Percentiles rank a stretch among this genome's conserved stretches.
These are phyloP conservation scores for Dendropsophus ebraccatus DNA, from an alignment of 2,113 vertebrate genomes.

Conservation along the genomic window DNA sequence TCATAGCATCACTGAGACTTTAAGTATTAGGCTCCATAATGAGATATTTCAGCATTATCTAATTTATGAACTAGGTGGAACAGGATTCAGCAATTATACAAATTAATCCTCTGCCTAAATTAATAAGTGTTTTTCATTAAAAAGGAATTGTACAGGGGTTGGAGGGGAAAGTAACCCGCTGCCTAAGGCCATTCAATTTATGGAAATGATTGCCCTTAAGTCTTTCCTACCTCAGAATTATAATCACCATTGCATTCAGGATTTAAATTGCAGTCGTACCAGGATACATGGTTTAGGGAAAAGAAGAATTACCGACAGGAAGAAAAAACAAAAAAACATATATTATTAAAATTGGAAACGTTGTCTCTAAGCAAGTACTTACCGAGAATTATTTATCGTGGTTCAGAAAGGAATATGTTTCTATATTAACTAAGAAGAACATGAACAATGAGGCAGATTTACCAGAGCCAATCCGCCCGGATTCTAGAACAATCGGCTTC, in stretches of 20 bases:
- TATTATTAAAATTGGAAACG: not conserved
- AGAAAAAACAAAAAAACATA: not conserved
- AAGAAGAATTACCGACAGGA: conserved; percentile 4
- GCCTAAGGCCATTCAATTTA: conserved; percentile 55
- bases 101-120: conserved; percentile 60
- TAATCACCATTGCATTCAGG: conserved; percentile 43
- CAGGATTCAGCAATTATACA: conserved; percentile 57
- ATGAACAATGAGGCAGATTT: too few relatives aligned
- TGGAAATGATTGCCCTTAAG: conserved; percentile 54
- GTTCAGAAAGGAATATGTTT: not conserved
- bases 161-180: conserved; percentile 44
- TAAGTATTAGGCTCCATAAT: conserved; percentile 61
- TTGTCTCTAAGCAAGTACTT: not conserved
- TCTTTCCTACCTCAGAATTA: conserved; percentile 53
- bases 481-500: too few relatives aligned
- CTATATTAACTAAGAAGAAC: not conserved
- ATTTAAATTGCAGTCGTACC: conserved; percentile 51
- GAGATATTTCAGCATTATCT: conserved; percentile 56
- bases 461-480: too few relatives aligned
- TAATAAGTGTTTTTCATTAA: conserved; percentile 62
- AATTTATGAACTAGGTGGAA: conserved; percentile 60
- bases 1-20: conserved; percentile 49
- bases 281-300: conserved; percentile 1
- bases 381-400: not conserved
- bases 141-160: conserved; percentile 45